phyloP scores from a whole-genome alignment of 1,140 invertebrate genomes.

The Drosophila sechellia region DNA sequence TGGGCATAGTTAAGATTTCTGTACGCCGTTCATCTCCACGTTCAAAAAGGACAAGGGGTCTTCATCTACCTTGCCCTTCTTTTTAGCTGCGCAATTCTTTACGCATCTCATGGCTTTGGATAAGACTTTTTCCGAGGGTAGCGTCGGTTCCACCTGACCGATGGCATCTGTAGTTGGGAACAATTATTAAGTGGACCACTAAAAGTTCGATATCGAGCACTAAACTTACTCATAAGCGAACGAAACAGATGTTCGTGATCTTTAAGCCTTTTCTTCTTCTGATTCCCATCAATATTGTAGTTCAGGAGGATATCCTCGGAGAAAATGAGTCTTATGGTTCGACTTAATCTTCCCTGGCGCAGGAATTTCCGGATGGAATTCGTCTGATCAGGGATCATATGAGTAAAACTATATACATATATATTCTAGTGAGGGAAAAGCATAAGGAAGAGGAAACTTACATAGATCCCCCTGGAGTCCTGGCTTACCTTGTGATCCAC shows the following conservation, averaged over 20 bases:
- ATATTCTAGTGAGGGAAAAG: no score
- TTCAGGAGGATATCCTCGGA: background rate
- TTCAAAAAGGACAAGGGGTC: background rate
- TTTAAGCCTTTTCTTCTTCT: background rate
- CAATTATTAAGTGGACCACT: background rate
- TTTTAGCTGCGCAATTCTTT: background rate
- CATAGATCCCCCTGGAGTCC: background rate
- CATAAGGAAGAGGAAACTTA: background rate
- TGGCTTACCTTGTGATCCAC: background rate
- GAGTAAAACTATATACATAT: background rate
- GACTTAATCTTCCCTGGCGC: background rate
- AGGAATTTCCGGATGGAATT: background rate
- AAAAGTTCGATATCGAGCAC: no score
- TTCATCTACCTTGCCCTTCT: background rate
- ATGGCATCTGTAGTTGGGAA: background rate
- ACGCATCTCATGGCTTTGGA: slow-evolving; percentile 2
- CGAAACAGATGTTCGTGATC: background rate
- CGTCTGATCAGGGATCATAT: background rate
- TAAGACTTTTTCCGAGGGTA: background rate
- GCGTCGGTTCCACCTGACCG: background rate
- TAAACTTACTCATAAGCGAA: background rate
- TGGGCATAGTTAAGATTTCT: background rate
- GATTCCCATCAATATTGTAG: background rate
- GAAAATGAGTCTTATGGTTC: background rate
- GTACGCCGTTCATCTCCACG: background rate